Conservation (phyloP, 2,797 vertebrate species). For the Chelon auratus region DNA sequence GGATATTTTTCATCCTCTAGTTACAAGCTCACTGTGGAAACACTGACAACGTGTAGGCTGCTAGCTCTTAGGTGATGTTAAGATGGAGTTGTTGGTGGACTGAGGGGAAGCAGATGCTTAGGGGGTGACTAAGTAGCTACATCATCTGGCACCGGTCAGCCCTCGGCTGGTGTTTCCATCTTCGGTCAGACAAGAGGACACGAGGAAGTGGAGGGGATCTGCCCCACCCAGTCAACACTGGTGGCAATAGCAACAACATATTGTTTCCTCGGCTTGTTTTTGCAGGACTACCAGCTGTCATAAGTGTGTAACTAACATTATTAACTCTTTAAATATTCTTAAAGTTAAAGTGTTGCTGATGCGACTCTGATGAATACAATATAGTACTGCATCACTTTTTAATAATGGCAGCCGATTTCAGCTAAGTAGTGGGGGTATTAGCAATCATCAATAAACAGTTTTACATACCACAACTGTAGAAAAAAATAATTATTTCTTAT, state of each 20-base stretch:
- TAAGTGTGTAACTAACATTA: neutral
- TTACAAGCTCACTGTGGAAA: neutral
- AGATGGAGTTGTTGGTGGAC: neutral
- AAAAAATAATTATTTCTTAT: too few species aligned
- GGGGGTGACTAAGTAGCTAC: conserved; percentile 20
- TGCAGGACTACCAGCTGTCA: neutral
- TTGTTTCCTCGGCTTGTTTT: conserved; percentile 6
- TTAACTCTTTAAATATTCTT: neutral
- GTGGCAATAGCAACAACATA: conserved; percentile 12
- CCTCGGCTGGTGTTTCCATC: conserved; percentile 62
- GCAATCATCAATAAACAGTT: neutral
- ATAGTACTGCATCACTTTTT: neutral
- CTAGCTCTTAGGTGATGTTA: neutral
- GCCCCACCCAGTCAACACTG: conserved; percentile 62
- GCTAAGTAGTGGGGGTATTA: neutral
- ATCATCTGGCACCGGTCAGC: conserved; percentile 44
- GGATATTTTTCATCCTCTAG: neutral
- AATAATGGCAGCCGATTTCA: neutral
- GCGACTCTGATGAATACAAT: neutral
- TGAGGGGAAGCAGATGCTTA: conserved; percentile 37
- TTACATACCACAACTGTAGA: too few species aligned
- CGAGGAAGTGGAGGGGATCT: conserved; percentile 31
- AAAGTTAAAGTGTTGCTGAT: neutral
- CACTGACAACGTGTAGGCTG: rapidly evolving
- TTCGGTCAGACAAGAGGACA: conserved; percentile 65